Evolutionary conservation across 2,113 vertebrate species (phyloP).

Genomic region (Microcebus griseorufus): DNA sequence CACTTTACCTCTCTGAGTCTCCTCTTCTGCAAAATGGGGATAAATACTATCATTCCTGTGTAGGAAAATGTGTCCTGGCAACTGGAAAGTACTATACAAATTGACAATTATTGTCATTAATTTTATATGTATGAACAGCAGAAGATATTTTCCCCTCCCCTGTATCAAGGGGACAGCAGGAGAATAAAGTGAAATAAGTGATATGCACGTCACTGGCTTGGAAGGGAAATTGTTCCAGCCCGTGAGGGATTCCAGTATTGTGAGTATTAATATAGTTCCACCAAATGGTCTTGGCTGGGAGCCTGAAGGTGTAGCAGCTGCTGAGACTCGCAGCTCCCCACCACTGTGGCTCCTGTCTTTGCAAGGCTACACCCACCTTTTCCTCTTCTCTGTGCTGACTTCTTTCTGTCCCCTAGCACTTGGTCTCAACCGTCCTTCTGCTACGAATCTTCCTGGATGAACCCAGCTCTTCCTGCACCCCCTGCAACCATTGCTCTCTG

Average conservation of each 20-base stretch:
- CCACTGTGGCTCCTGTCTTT: neutral
- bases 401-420: neutral
- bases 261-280: constrained; percentile 22
- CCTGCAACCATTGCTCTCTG: neutral
- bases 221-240: neutral
- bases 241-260: neutral
- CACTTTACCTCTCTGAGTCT: neutral
- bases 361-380: neutral
- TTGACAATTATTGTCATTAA: neutral
- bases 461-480: neutral
- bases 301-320: neutral
- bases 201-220: neutral
- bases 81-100: neutral
- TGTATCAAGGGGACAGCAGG: neutral
- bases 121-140: neutral
- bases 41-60: neutral
- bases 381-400: neutral
- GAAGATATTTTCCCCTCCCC: neutral
- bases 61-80: neutral
- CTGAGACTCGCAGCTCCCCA: neutral
- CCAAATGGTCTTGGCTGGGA: constrained; percentile 30
- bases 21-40: neutral
- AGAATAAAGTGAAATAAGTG: neutral
- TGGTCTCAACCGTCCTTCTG: fast-evolving
- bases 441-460: fast-evolving